These are phyloP conservation scores for Dendroctonus ponderosae DNA, from an alignment of 1,140 invertebrate genomes.

Conservation along the genomic window DNA sequence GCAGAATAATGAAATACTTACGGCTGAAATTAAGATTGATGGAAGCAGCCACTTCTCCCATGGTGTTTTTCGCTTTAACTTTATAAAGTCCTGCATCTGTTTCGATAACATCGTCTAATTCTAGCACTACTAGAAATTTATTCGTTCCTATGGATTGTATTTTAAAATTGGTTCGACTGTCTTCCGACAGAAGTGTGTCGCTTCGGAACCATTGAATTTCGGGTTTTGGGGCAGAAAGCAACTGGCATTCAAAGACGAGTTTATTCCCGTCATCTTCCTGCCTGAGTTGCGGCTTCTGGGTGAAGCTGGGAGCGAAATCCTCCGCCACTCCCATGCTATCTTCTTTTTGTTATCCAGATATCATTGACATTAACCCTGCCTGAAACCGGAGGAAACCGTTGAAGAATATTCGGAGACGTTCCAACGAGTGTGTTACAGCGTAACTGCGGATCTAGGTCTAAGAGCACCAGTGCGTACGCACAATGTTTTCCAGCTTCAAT, in stretches of 20 bases:
- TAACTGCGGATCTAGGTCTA: conserved; percentile 28
- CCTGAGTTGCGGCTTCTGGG: conserved; percentile 91
- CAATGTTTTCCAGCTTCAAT: conserved; percentile 1
- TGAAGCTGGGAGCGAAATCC: conserved; percentile 95
- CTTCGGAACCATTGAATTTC: conserved; percentile 90
- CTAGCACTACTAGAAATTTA: conserved; percentile 86
- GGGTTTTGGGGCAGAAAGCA: conserved; percentile 76
- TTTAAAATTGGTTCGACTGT: conserved; percentile 81
- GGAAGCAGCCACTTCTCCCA: conserved; percentile 95
- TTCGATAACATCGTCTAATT: conserved; percentile 94
- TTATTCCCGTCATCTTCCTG: conserved; percentile 96
- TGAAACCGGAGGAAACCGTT: conserved; percentile 3
- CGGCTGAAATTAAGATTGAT: conserved; percentile 98
- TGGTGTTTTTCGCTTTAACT: conserved; percentile 96
- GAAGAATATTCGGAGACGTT: not conserved
- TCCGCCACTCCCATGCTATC: conserved; percentile 76
- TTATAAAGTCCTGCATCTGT: conserved; percentile 95
- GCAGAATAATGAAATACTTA: conserved; percentile 63
- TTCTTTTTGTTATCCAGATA: conserved; percentile 44
- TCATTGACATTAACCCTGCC: conserved; percentile 46
- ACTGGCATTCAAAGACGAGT: conserved; percentile 91
- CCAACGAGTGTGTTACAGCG: conserved; percentile 18
- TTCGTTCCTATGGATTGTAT: conserved; percentile 80
- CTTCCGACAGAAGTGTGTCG: conserved; percentile 77
- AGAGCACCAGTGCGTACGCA: not conserved